A percentile compares a stretch with the other conserved stretches of the same genome.
Evolutionary conservation across 2,797 vertebrate genomes (phyloP).

Genomic region (Arctocebus calabarensis): DNA sequence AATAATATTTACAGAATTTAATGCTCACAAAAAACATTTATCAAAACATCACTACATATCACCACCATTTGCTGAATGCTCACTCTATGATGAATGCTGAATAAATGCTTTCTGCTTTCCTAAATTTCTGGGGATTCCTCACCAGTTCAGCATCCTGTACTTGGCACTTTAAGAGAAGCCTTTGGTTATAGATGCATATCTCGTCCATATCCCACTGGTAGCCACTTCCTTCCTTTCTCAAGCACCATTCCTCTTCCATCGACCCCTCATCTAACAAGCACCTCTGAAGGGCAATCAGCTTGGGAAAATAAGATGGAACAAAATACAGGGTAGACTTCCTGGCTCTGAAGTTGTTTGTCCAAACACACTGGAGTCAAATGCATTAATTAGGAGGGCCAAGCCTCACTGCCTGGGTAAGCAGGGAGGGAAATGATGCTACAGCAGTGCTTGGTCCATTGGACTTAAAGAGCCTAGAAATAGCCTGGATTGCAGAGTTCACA

Average conservation of each 20-base stretch:
- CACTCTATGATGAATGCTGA: neutral
- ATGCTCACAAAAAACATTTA: neutral
- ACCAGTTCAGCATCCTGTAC: neutral
- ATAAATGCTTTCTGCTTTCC: neutral
- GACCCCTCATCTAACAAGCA: neutral
- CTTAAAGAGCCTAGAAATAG: neutral
- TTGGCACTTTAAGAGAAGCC: neutral
- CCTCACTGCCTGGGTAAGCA: neutral
- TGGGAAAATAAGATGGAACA: slow-evolving; percentile 27
- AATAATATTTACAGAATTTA: slow-evolving; percentile 32
- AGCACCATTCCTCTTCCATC: neutral
- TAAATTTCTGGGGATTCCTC: neutral
- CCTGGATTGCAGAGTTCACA: neutral
- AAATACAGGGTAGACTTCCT: slow-evolving; percentile 34
- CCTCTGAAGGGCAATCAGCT: neutral
- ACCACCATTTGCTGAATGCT: neutral
- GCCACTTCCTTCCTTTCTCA: slow-evolving; percentile 12
- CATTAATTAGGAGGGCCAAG: slow-evolving; percentile 40
- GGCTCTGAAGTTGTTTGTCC: slow-evolving; percentile 29
- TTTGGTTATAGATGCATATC: neutral
- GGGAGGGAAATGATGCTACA: neutral
- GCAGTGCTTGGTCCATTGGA: neutral
- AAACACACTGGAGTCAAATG: neutral
- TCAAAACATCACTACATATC: neutral
- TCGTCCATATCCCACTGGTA: neutral